Base-by-base conservation (phyloP, 2,888 invertebrate species). In the Meliscaeva auricollis region DNA sequence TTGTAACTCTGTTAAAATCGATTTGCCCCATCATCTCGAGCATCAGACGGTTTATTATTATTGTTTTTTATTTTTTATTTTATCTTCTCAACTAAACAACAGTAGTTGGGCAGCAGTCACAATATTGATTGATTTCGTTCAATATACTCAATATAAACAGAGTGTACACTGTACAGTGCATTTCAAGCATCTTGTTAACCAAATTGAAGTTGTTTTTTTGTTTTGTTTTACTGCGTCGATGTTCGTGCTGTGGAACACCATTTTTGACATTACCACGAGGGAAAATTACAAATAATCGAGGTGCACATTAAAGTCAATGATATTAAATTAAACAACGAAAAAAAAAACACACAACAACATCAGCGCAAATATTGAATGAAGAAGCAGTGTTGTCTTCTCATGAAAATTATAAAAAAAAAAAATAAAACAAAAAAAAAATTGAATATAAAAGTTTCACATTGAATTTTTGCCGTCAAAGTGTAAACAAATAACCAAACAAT, bases 241-340 rank as follows among this genome's bases (percentile, higher is more conserved):
- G 30, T 41, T 56, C 54, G 50, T 66, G 66, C 69, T n/a, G 30
- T 66, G 30, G 70, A 68, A 73, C 62, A 81, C 69, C 46, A 77
- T 85, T 73, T 80, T 85, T 85, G 85, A 85, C 80, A 85, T 80
- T 77, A 85, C 73, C 76, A 50, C 76, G 62, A 69, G 54, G 69
- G 62, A 54, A 85, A 81, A 85, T 85, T 85, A 77, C 81, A 80
- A 56, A 81, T 81, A 85, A 85, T 85, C 72, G 76, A 56, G 76
- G 62, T 69, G 81, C 80, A 77, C 77, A 81, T 81, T 81, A 85
- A 64, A 81, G 69, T 81, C 85, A 77, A 81, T 85, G 69, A 68
- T 81, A 81, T 81, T 56, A 76, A 80, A 76, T 85, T 80, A 85
- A 64, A 76, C 64, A 84, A 6, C 5, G n/a, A 8, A 35, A 32